Evolutionary conservation across 2,888 invertebrate species (phyloP), one percentile per base, ranked within the genome.

Genomic region (Hyles lineata): DNA sequence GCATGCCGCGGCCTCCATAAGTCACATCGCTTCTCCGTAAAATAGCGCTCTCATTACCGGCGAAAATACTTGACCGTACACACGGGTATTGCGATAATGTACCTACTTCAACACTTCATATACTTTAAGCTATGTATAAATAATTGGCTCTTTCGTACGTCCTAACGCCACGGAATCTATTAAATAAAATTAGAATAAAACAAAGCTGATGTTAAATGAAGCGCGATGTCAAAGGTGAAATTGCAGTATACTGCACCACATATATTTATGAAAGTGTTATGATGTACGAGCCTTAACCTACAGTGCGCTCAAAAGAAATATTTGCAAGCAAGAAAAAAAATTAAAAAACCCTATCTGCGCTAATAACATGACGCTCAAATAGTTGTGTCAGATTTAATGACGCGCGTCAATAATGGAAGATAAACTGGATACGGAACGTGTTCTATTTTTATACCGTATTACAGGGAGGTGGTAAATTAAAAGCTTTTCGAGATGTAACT

Each of bases 1-100:
- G 83, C 80, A 80, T 80, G 81, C 83, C 81, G 77, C 75, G 79
- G 78, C 82, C 79, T 76, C 85, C 89, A 92, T 92, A 92, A 92
- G 90, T 92, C 91, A 92, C 91, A 83, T 83, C 76, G 80, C 74
- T 77, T 79, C 73, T 80, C 73, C 79, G 77, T 74, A 77, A 79
- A 73, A 73, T 70, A 70, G 55, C 70, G 70, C 70, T 70, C 60
- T 35, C 32, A 73, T 73, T 73, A 73, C 32, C 23, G 55, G 25
- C 62, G 23, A 70, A 70, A 71, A 73, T 61, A 71, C 70, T 21
- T 70, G 19, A 29, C 50, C 35, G 43, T 60, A 60, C 60, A 62
- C 71, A 62, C 71, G 58, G 70, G 55, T 70, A 17, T 58, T 52
- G 32, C 19, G 52, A 70, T 52, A 58, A 58, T 70, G 29, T 52